Percentiles rank a stretch among this genome's conserved stretches.
phyloP scores from a whole-genome alignment of 37 sponge, comb jelly and placozoan genomes.

The Oscarella lobularis region DNA sequence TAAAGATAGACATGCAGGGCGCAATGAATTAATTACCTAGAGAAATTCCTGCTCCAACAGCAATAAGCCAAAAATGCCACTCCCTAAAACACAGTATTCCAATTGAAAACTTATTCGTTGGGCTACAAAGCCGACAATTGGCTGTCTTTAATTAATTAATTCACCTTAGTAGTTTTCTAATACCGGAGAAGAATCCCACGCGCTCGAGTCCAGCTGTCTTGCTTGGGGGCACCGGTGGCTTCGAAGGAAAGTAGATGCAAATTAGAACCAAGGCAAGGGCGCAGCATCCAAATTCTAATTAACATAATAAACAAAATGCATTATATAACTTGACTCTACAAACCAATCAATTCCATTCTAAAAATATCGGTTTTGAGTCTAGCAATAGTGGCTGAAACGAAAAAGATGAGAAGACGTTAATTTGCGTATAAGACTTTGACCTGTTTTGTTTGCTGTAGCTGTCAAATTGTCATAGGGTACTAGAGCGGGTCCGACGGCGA shows the following conservation, averaged over 20 bases:
- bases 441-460: no score
- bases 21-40: neutral
- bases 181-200: neutral
- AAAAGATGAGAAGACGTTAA: no score
- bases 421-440: no score
- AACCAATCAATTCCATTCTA: no score
- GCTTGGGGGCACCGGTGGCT: conserved; percentile 3
- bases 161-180: neutral
- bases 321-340: no score
- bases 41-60: neutral
- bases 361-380: no score
- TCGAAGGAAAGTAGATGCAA: neutral
- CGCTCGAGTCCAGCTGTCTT: neutral
- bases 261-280: neutral
- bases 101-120: neutral
- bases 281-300: neutral
- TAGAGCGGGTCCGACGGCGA: conserved; percentile 11
- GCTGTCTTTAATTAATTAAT: neutral
- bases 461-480: neutral
- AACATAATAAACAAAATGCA: no score
- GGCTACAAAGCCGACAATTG: no score
- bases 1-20: neutral
- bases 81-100: neutral
- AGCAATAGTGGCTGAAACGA: no score
- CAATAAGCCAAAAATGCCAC: neutral